Percentiles rank a stretch among this genome's conserved stretches.
phyloP scores from a whole-genome alignment of 2,888 invertebrate genomes.

The Diaprepes abbreviatus region DNA sequence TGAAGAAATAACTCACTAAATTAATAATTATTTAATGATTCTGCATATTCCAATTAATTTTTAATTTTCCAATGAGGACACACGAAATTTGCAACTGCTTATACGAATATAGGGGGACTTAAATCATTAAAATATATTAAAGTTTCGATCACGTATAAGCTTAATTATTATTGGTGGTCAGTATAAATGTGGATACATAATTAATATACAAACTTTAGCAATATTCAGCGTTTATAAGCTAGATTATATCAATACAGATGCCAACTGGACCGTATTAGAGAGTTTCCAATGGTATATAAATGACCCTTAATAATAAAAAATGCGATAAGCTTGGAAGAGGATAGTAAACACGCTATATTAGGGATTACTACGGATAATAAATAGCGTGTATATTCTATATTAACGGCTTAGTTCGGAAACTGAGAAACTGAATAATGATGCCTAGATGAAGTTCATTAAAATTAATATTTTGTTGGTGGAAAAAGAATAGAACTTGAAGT shows the following conservation, averaged over 20 bases:
- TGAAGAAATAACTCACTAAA: no score
- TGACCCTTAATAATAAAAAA: not conserved
- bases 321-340: not conserved
- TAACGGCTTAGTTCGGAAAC: no score
- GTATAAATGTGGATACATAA: not conserved
- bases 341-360: slow-evolving; percentile 1
- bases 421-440: not conserved
- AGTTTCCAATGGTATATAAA: not conserved
- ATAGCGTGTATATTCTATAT: not conserved
- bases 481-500: no score
- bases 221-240: slow-evolving; percentile 1
- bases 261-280: not conserved
- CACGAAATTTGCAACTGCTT: no score
- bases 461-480: not conserved
- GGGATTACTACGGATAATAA: not conserved
- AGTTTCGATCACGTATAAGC: not conserved
- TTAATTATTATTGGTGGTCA: slow-evolving; percentile 4
- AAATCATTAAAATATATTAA: not conserved
- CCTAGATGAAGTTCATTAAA: not conserved
- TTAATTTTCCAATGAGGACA: no score
- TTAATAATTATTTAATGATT: no score
- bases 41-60: no score
- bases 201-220: slow-evolving; percentile 2
- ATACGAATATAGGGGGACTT: no score
- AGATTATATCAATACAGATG: slow-evolving; percentile 7